Base-by-base conservation (phyloP, 2,888 invertebrate species). In the Drepanosiphum platanoidis region DNA sequence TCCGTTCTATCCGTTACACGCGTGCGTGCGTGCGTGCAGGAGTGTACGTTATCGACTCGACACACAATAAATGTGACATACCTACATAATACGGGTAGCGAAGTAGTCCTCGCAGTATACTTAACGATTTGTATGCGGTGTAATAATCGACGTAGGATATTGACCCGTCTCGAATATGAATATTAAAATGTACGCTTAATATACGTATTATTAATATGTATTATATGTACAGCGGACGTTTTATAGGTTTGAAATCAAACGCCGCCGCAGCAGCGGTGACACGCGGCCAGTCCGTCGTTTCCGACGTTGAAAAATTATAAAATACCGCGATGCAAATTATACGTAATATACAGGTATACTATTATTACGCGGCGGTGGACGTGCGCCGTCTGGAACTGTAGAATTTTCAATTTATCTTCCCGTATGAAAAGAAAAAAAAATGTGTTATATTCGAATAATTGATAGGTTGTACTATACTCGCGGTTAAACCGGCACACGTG, bases 121-220 rank as follows among this genome's bases (percentile, higher is more conserved):
- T 71, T 39, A 71, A 71, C 36, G 39, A 71, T 70, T 34, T 36
- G 39, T 71, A 71, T 36, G 70, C 39, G n/a, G 36, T n/a, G 27
- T 71, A 71, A 71, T 71, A 39, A n/a, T 27, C 39, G 36, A n/a
- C 39, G n/a, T 39, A 71, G 71, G 71, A 71, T 71, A 27, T 71
- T 71, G 71, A 71, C 71, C 71, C 39, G 71, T 39, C 18, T 11
- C 27, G 71, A 71, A 71, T 71, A 39, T 71, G 39, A 71, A 71
- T 15, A 39, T 71, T 71, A 39, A 71, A 39, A 39, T 27, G 13
- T 71, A 39, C 39, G 27, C 71, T 15, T 1, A 66, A 22, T 18
- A 46, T 1, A 52, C 4, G 8, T 42, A 52, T n/a, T n/a, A n/a
- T n/a, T n/a, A n/a, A n/a, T 27, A 39, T 39, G 9, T 68, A 68